Evolutionary conservation across 1,140 invertebrate species (phyloP).

Genomic region (Drosophila mauritiana): DNA sequence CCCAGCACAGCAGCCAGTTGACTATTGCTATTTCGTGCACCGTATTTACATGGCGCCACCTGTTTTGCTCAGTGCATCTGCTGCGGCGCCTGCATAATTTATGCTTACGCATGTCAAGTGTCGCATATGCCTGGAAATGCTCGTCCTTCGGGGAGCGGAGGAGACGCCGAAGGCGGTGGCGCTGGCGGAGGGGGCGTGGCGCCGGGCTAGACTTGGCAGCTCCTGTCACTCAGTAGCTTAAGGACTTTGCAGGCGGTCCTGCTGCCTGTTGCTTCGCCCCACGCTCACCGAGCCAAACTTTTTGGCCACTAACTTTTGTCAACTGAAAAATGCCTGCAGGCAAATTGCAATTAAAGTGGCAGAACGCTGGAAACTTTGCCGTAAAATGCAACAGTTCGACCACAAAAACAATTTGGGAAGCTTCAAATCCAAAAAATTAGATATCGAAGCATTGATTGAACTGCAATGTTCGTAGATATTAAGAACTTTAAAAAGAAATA

Average conservation of each 20-base stretch:
- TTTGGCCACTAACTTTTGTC: constrained; percentile 42
- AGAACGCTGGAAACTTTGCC: constrained; percentile 13
- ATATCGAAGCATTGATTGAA: background rate
- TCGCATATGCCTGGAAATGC: constrained; percentile 47
- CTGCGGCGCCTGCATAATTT: constrained; percentile 39
- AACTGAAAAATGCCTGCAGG: constrained; percentile 43
- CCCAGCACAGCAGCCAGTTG: background rate
- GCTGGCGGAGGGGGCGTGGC: no score
- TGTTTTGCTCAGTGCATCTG: constrained; percentile 34
- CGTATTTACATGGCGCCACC: constrained; percentile 34
- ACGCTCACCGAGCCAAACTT: constrained; percentile 19
- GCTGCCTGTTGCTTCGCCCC: constrained; percentile 42
- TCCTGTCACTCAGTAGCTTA: constrained; percentile 55
- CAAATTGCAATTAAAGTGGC: constrained; percentile 45
- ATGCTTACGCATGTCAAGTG: constrained; percentile 55
- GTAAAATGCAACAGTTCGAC: constrained; percentile 23
- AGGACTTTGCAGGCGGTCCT: constrained; percentile 44
- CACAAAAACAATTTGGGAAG: background rate
- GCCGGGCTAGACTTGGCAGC: constrained; percentile 17
- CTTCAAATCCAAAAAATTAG: constrained; percentile 1
- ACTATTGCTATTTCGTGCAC: constrained; percentile 8
- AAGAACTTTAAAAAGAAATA: no score
- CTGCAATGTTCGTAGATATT: no score
- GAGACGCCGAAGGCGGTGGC: background rate
- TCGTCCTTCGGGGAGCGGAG: constrained; percentile 1